Conservation (phyloP, 2,113 vertebrate species). For the Phasianus colchicus region DNA sequence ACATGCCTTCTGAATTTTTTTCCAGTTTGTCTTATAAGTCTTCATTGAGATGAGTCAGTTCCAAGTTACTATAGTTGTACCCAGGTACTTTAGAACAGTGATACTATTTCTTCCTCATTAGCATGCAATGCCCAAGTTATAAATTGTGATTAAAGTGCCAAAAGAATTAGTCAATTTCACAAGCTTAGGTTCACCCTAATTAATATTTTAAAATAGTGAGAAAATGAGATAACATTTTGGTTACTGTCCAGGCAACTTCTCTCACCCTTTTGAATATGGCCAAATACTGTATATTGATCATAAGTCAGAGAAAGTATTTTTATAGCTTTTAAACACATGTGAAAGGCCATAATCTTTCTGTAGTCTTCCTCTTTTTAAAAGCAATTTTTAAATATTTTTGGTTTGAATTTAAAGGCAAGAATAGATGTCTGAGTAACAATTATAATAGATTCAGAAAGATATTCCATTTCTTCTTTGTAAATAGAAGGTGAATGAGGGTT, state of each 20-base stretch:
- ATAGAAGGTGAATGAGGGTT: background rate
- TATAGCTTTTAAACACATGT: background rate
- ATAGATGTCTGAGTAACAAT: background rate
- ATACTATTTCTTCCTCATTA: constrained; percentile 2
- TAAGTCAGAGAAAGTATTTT: constrained; percentile 1
- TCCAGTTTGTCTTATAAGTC: background rate
- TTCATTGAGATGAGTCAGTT: background rate
- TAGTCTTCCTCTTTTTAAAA: background rate
- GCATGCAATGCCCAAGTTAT: background rate
- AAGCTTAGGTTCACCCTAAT: constrained; percentile 16
- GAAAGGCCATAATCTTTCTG: background rate
- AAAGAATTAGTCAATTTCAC: constrained; percentile 42
- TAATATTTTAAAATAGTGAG: constrained; percentile 45
- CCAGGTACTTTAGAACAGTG: background rate
- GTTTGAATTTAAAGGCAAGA: background rate
- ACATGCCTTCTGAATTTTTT: background rate
- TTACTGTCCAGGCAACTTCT: background rate
- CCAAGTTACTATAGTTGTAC: background rate
- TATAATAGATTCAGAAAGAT: background rate
- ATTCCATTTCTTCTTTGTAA: background rate
- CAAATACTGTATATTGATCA: background rate
- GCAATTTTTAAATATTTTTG: background rate
- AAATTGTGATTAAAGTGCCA: constrained; percentile 1
- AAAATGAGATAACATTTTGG: constrained; percentile 51
- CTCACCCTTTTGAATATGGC: background rate